Evolutionary conservation across 2,797 vertebrate genomes (phyloP).

Genomic region (Chelonia mydas): DNA sequence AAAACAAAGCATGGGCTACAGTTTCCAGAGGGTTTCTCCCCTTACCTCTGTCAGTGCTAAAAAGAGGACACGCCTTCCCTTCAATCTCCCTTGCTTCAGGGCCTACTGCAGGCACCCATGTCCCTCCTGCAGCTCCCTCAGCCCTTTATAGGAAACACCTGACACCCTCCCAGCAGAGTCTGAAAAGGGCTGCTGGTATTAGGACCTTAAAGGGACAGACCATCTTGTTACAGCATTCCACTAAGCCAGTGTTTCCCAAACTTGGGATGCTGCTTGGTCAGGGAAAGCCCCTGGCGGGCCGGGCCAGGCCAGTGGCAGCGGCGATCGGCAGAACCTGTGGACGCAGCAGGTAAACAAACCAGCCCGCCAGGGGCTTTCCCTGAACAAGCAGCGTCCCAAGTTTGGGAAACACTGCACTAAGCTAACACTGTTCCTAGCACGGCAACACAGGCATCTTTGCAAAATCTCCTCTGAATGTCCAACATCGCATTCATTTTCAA

Average conservation of each 20-base stretch:
- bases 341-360: too few species aligned
- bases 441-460: background rate
- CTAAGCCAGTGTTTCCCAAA: background rate
- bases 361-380: too few species aligned
- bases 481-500: background rate
- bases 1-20: background rate
- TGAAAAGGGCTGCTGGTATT: background rate
- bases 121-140: background rate
- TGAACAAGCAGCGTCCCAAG: too few species aligned
- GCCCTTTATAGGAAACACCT: background rate
- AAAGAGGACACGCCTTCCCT: background rate
- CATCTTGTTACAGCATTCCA: background rate
- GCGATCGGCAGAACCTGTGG: too few species aligned
- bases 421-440: background rate
- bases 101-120: background rate
- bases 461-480: background rate
- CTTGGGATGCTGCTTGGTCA: too few species aligned
- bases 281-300: too few species aligned
- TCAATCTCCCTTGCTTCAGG: background rate
- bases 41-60: background rate
- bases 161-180: background rate
- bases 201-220: background rate
- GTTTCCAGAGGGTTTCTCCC: background rate
- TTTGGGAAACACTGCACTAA: background rate
- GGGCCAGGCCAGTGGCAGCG: too few species aligned